Conservation (phyloP, 2,888 invertebrate species). For the Apotomis turbidana region DNA sequence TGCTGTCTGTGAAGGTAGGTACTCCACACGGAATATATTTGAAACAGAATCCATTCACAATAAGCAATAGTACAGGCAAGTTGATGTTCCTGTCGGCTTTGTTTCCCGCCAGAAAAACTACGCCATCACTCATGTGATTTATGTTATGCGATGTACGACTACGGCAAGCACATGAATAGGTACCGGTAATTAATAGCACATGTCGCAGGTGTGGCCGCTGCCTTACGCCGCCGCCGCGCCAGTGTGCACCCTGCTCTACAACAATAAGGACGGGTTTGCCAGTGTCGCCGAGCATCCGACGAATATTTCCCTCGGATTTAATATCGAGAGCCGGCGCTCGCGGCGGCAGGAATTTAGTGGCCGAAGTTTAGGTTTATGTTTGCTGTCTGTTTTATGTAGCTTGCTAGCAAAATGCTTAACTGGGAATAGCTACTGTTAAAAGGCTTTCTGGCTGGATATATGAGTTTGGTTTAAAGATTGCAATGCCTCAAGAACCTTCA, state of each 20-base stretch:
- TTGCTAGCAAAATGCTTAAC: background rate
- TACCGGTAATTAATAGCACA: conserved; percentile 27
- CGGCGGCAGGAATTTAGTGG: conserved; percentile 19
- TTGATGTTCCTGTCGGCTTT: background rate
- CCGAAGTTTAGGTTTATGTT: conserved; percentile 5
- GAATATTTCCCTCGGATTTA: conserved; percentile 27
- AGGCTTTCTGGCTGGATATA: background rate
- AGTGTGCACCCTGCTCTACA: background rate
- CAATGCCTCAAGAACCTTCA: too few species aligned
- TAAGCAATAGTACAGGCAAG: background rate
- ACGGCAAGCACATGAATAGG: background rate
- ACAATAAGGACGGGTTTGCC: background rate
- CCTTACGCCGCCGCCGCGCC: background rate
- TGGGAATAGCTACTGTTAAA: background rate
- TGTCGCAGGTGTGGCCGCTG: conserved; percentile 28
- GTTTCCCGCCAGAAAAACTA: conserved; percentile 21
- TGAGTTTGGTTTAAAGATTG: background rate
- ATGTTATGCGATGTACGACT: background rate
- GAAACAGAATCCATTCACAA: too few species aligned
- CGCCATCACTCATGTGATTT: conserved; percentile 11
- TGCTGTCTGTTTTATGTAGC: background rate
- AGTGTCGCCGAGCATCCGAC: background rate
- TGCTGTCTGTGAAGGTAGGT: too few species aligned
- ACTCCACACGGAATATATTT: too few species aligned
- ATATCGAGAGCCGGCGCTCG: conserved; percentile 19